These are phyloP conservation scores for Tragelaphus scriptus DNA, from an alignment of 2,113 vertebrate species.

Conservation along the genomic window DNA sequence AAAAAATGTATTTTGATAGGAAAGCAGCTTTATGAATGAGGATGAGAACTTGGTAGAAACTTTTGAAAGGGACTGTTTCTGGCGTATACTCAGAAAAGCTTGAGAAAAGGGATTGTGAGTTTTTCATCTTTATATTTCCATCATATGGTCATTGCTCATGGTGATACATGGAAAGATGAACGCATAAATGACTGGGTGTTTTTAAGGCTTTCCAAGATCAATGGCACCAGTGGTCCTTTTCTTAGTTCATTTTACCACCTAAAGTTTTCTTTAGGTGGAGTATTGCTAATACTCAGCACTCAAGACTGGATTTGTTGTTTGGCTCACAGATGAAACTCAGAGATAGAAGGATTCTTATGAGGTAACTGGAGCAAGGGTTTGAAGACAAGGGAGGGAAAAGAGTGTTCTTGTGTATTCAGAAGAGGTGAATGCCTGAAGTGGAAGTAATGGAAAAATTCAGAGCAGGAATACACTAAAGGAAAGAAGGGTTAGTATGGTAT, in stretches of 20 bases:
- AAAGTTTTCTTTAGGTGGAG: background rate
- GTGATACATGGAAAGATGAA: background rate
- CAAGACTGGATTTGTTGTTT: no score
- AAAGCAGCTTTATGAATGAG: background rate
- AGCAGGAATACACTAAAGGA: background rate
- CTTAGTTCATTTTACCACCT: background rate
- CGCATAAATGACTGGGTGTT: background rate
- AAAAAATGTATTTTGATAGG: slow-evolving; percentile 22
- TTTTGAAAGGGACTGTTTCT: background rate
- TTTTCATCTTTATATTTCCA: background rate
- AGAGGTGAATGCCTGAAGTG: background rate
- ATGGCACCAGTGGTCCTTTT: background rate
- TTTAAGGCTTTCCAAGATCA: background rate
- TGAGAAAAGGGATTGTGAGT: background rate
- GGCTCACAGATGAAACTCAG: background rate
- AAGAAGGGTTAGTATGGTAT: background rate
- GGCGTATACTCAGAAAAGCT: background rate
- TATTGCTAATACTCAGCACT: background rate
- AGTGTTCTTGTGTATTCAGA: background rate
- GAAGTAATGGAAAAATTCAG: background rate
- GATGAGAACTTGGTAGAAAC: background rate
- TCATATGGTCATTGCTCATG: background rate
- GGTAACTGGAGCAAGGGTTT: background rate
- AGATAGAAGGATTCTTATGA: background rate
- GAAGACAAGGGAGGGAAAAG: background rate